Conservation (phyloP, 2,113 vertebrate species). For the Pygoscelis adeliae region DNA sequence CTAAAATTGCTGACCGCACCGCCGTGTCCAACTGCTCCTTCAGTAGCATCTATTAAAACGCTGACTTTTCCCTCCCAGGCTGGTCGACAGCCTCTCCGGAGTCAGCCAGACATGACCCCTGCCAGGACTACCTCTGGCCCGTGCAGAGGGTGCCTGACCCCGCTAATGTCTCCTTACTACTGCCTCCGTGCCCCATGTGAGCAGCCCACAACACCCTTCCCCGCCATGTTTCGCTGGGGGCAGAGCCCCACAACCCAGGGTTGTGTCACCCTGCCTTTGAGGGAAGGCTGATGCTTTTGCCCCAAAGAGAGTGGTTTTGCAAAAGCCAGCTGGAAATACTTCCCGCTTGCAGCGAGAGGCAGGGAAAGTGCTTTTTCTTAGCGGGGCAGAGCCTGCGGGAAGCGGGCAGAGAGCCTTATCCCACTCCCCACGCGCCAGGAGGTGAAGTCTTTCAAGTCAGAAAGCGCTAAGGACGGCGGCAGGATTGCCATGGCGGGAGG, state of each 20-base stretch:
- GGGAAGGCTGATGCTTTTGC: not conserved
- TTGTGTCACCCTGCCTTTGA: not conserved
- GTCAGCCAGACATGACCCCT: not conserved
- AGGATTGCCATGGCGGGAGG: not conserved
- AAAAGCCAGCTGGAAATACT: not conserved
- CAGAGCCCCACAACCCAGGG: not conserved
- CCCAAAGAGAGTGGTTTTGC: not conserved
- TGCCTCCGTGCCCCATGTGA: fast-evolving
- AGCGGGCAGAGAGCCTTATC: not conserved
- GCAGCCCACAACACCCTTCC: not conserved
- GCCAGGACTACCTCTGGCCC: not conserved
- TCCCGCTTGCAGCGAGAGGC: not conserved
- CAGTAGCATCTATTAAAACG: not conserved
- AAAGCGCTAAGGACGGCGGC: not conserved
- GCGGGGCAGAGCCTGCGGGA: not conserved
- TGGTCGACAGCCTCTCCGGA: not conserved
- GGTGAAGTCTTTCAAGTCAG: not conserved
- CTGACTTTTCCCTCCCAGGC: not conserved
- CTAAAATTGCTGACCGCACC: not conserved
- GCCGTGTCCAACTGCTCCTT: fast-evolving
- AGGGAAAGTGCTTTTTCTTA: not conserved
- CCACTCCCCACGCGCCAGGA: fast-evolving
- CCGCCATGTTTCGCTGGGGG: not conserved
- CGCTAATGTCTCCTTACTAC: not conserved
- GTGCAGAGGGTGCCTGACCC: not conserved